Evolutionary conservation across 2,797 vertebrate genomes (phyloP), one percentile per base, ranked within the genome.

Genomic region (Falco concolor): DNA sequence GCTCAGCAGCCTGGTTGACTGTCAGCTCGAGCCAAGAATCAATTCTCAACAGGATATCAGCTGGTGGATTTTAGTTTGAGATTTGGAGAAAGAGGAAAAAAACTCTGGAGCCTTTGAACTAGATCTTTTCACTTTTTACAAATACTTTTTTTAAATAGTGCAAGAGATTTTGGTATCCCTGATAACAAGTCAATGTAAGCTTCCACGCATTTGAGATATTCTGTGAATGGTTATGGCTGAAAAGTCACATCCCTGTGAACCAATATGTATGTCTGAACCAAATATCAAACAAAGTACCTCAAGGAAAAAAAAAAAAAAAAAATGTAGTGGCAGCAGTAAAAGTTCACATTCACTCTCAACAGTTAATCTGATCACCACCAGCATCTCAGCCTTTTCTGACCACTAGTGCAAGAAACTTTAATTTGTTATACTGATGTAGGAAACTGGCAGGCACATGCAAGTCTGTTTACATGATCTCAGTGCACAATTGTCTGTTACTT

Each of bases 181-280:
- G 32, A 22, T 53, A 86, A 36, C 3, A 60, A 8, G 9, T 61
- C 44, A 38, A 3, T 13, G 20, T 10, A 30, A 68, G 24, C 34
- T 54, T 53, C 30, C 8, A 11, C 2, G n/a, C 4, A 19, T 38
- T 57, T 56, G 60, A 72, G 38, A 27, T 8, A 2, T 38, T 54
- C 63, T 30, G 45, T 30, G 56, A 42, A 40, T 8, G 4, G 38
- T 7, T 61, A 28, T 15, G 42, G 17, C 24, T 36, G n/a, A 23
- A 40, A 81, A 59, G 21, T 54, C 63, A 23, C 0, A 0, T 65
- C 42, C 60, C 56, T n/a, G 19, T 49, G 40, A 52, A n/a, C n/a
- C n/a, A n/a, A n/a, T 44, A 36, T 24, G 21, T 10, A 27, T 17
- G 8, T 21, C 45, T 61, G 52, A 87, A 65, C 6, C 10, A 87